Percentiles rank a stretch among this genome's conserved stretches.
phyloP scores from a whole-genome alignment of 2,797 vertebrate species.

The Poeciliopsis paucimaculata region DNA sequence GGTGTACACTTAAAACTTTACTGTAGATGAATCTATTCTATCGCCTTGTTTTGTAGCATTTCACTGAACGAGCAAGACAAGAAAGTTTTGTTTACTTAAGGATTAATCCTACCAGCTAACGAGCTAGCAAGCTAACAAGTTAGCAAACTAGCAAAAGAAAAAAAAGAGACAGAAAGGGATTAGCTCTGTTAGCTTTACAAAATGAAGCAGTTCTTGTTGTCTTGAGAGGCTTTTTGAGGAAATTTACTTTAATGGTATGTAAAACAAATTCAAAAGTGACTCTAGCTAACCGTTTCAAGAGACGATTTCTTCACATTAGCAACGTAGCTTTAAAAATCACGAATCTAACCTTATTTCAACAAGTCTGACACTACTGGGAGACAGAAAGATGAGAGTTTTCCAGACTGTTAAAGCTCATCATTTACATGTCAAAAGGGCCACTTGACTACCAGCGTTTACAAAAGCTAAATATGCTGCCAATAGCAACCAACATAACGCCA shows the following conservation, averaged over 20 bases:
- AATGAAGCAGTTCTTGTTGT: neutral
- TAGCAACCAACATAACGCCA: neutral
- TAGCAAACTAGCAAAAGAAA: neutral
- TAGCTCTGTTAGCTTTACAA: conserved; percentile 11
- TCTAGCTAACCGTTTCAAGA: neutral
- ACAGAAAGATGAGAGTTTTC: neutral
- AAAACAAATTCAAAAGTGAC: neutral
- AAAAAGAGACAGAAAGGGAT: conserved; percentile 8
- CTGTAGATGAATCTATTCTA: neutral
- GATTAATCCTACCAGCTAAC: neutral
- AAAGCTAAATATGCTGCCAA: neutral
- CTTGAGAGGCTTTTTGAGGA: neutral
- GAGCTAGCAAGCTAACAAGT: neutral
- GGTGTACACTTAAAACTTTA: neutral
- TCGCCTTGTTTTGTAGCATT: neutral
- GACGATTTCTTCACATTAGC: neutral
- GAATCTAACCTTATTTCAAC: neutral
- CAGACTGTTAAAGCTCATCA: neutral
- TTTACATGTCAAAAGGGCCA: neutral
- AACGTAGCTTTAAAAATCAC: neutral
- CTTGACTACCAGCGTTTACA: neutral
- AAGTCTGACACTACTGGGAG: neutral
- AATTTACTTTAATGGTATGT: neutral
- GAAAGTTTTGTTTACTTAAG: neutral
- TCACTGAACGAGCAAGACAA: neutral